Percentiles rank a stretch among this genome's conserved stretches.
phyloP scores from a whole-genome alignment of 2,113 vertebrate species.

The Hepsetus odoe region DNA sequence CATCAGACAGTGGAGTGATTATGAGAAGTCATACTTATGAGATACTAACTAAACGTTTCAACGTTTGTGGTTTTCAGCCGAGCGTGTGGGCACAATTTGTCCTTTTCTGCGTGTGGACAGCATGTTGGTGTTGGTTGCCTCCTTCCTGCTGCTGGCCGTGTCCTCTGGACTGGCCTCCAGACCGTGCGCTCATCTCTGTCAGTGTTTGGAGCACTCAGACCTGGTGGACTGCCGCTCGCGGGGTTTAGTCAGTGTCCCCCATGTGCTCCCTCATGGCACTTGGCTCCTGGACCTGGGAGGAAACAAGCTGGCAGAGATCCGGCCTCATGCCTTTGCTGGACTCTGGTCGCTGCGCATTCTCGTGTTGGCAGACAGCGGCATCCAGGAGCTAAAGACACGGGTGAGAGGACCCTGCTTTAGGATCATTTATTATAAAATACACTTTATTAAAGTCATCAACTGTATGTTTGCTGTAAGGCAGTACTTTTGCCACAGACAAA shows the following conservation, averaged over 20 bases:
- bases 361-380: constrained; percentile 64
- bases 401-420: constrained; percentile 42
- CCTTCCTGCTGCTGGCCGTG: constrained; percentile 30
- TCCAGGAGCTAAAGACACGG: constrained; percentile 63
- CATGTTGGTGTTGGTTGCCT: constrained; percentile 15
- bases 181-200: constrained; percentile 63
- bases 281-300: constrained; percentile 74
- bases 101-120: background rate
- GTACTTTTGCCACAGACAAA: no score
- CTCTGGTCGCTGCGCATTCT: constrained; percentile 75
- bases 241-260: constrained; percentile 59
- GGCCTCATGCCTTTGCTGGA: constrained; percentile 62
- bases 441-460: no score
- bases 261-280: constrained; percentile 64
- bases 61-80: background rate
- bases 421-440: no score
- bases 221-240: constrained; percentile 70
- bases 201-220: constrained; percentile 68
- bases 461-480: no score
- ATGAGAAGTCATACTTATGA: no score
- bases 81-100: background rate
- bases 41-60: no score
- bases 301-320: constrained; percentile 65
- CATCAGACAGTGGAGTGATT: no score
- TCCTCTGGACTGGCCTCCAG: constrained; percentile 25